phyloP scores from a whole-genome alignment of 2,797 vertebrate species.

The Tapirus indicus region DNA sequence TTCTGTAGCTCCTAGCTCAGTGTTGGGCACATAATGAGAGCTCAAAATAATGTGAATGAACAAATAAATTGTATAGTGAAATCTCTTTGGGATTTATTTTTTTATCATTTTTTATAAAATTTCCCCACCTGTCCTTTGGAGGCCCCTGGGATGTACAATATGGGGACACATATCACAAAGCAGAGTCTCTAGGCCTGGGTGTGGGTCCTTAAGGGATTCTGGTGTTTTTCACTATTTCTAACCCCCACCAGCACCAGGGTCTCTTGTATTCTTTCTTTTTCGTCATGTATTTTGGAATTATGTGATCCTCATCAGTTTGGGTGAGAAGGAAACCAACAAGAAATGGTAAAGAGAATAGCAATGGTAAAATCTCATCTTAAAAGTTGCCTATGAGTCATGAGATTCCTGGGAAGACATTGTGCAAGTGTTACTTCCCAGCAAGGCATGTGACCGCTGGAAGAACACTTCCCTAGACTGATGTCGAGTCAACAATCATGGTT shows the following conservation, averaged over 20 bases:
- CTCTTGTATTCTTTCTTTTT: neutral
- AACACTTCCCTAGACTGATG: neutral
- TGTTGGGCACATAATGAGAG: neutral
- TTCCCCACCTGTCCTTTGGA: neutral
- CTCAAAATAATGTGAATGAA: neutral
- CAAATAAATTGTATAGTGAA: neutral
- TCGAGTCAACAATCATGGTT: neutral
- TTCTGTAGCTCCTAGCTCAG: neutral
- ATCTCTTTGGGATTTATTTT: conserved; percentile 15
- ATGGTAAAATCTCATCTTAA: neutral
- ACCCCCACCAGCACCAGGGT: neutral
- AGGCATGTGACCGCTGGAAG: neutral
- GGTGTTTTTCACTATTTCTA: neutral
- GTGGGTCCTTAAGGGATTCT: neutral
- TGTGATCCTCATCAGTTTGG: neutral
- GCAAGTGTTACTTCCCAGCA: neutral
- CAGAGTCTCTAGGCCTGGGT: neutral
- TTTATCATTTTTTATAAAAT: conserved; percentile 11
- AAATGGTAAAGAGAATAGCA: neutral
- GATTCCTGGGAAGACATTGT: neutral
- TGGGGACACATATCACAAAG: neutral
- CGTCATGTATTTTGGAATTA: neutral
- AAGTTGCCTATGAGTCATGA: neutral
- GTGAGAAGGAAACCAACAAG: neutral
- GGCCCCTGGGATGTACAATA: neutral